Percentiles rank a stretch among this genome's conserved stretches.
phyloP scores from a whole-genome alignment of 2,888 invertebrate species.

The Carpatolechia fugitivella region DNA sequence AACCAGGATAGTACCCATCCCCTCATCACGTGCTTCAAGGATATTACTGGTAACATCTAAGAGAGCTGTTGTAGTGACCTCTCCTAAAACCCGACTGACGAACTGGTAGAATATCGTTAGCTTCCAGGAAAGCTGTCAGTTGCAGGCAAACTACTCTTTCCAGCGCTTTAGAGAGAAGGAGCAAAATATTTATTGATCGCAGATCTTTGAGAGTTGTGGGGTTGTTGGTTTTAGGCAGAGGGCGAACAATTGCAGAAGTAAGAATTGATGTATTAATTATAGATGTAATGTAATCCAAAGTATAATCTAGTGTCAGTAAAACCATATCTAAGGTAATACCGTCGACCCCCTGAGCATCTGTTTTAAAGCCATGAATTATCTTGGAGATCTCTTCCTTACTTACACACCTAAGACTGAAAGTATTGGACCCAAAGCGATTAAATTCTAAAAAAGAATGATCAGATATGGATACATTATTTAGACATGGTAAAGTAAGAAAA shows the following conservation, averaged over 20 bases:
- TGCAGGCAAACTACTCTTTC: background rate
- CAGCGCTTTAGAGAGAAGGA: background rate
- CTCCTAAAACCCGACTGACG: constrained; percentile 25
- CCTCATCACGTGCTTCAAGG: constrained; percentile 18
- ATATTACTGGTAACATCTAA: constrained; percentile 26
- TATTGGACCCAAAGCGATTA: background rate
- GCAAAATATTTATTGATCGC: background rate
- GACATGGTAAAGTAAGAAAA: background rate
- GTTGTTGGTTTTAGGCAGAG: background rate
- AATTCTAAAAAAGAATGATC: background rate
- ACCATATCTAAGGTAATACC: constrained; percentile 20
- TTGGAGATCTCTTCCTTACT: background rate
- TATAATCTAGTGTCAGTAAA: constrained; percentile 6
- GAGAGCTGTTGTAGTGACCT: constrained; percentile 25
- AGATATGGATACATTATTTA: background rate
- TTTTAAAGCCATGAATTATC: constrained; percentile 2
- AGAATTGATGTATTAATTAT: constrained; percentile 19
- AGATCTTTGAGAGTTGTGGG: background rate
- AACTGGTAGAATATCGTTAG: constrained; percentile 19
- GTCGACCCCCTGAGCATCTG: constrained; percentile 19
- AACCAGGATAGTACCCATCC: constrained; percentile 22
- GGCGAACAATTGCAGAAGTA: background rate
- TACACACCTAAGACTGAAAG: background rate
- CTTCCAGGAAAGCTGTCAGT: background rate
- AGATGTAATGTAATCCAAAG: constrained; percentile 13